Conservation (phyloP, 2,113 vertebrate genomes). For the Sylvia atricapilla region DNA sequence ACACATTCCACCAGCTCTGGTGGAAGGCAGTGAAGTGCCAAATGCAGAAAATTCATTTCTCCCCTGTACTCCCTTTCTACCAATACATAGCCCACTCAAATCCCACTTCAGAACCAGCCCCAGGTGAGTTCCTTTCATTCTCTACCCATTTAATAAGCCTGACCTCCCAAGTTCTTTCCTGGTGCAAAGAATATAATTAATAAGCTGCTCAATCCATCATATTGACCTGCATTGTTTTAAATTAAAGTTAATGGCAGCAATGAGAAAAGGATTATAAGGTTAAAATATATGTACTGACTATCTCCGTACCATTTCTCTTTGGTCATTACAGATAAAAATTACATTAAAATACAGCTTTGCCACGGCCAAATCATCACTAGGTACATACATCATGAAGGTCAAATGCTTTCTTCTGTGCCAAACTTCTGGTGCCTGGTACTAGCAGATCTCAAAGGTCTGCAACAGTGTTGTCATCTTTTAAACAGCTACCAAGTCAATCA, state of each 20-base stretch:
- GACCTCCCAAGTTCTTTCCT: conserved; percentile 34
- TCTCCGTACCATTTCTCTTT: neutral
- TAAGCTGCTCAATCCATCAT: neutral
- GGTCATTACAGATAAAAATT: neutral
- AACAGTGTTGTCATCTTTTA: neutral
- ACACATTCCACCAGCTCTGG: neutral
- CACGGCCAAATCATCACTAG: neutral
- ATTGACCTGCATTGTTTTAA: conserved; percentile 8
- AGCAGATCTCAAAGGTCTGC: neutral
- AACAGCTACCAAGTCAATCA: neutral
- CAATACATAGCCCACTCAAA: neutral
- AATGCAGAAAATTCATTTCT: neutral
- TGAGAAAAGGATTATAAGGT: neutral
- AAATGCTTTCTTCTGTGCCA: neutral
- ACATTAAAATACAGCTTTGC: neutral
- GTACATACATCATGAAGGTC: neutral
- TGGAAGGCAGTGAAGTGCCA: neutral
- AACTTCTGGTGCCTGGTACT: neutral
- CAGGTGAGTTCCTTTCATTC: conserved; percentile 22
- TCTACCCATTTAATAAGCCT: conserved; percentile 53
- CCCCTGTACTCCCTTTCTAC: neutral
- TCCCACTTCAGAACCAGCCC: neutral
- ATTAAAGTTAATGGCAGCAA: conserved; percentile 28
- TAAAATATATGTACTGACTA: neutral
- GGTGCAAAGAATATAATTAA: conserved; percentile 42